Conservation (phyloP, 2,797 vertebrate genomes). For the Manis pentadactyla region DNA sequence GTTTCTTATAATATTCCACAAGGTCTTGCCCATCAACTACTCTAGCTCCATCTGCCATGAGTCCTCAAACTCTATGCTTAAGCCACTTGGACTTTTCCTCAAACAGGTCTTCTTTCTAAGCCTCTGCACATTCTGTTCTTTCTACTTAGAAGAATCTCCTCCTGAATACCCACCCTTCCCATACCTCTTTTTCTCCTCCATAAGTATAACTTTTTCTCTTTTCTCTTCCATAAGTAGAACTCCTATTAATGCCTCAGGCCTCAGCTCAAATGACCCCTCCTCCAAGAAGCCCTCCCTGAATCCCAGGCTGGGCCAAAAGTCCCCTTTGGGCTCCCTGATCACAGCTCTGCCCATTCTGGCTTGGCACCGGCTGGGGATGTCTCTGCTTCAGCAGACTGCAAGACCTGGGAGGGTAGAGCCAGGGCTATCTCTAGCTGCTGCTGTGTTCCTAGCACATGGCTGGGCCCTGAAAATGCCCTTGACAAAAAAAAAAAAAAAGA, state of each 20-base stretch:
- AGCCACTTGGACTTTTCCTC: not conserved
- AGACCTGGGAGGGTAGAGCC: not conserved
- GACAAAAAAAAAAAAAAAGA: not conserved
- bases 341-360: not conserved
- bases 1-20: not conserved
- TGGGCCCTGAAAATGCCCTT: not conserved
- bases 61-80: not conserved
- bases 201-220: too few relatives aligned
- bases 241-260: not conserved
- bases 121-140: not conserved
- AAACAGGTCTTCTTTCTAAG: not conserved
- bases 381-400: not conserved
- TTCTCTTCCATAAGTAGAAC: not conserved
- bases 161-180: not conserved
- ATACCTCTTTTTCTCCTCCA: not conserved
- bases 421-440: not conserved
- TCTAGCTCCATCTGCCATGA: not conserved
- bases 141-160: not conserved
- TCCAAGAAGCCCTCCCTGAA: not conserved
- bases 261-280: not conserved
- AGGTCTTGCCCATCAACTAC: not conserved
- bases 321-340: not conserved
- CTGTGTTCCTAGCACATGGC: not conserved
- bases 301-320: not conserved
- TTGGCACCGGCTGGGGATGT: not conserved